Conservation (phyloP, 2,113 vertebrate genomes). For the Bungarus multicinctus region DNA sequence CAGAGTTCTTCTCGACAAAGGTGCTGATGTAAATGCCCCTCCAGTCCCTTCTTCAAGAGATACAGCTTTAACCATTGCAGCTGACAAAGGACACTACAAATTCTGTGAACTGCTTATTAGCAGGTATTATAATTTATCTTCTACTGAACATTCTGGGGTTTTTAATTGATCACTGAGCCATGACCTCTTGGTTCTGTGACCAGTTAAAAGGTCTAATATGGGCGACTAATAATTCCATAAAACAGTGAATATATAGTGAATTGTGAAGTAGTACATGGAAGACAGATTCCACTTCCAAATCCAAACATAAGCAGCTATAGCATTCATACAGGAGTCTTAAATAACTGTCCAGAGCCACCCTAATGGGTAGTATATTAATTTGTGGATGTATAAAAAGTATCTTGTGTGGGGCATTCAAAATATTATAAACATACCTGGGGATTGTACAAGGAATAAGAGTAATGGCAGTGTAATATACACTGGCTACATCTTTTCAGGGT, state of each 20-base stretch:
- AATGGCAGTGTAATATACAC: background rate
- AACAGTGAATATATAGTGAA: background rate
- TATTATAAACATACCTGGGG: background rate
- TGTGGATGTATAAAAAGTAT: background rate
- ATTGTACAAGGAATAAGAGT: background rate
- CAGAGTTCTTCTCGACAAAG: constrained; percentile 95
- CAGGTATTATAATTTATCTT: constrained; percentile 73
- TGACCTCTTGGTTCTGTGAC: background rate
- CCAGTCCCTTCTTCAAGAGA: constrained; percentile 97
- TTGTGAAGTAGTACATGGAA: background rate
- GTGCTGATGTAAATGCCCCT: constrained; percentile 96
- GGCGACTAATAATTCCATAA: background rate
- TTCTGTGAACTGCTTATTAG: constrained; percentile 99
- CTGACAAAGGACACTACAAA: constrained; percentile 99
- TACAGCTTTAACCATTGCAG: constrained; percentile 97
- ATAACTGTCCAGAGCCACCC: background rate
- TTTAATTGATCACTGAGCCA: background rate
- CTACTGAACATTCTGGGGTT: background rate
- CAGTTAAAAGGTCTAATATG: background rate
- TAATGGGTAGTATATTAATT: background rate
- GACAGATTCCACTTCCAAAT: background rate
- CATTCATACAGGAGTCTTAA: background rate
- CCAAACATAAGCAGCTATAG: background rate
- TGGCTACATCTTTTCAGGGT: background rate
- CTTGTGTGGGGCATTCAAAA: background rate